These are phyloP conservation scores for Enhydra lutris DNA, from an alignment of 2,113 vertebrate species.

Conservation along the genomic window DNA sequence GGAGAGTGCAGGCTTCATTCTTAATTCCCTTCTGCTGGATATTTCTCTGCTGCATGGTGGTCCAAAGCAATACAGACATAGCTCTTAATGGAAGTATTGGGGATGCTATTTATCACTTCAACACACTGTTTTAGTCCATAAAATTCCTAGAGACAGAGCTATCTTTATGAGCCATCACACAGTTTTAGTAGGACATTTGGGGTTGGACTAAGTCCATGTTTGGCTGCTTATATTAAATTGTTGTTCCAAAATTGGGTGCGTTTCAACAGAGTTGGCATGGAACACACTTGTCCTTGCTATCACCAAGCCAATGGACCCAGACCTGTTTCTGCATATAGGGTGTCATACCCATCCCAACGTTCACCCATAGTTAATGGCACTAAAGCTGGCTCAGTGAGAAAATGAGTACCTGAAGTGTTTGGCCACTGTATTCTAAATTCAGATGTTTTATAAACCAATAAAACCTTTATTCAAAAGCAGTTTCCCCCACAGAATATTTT, in stretches of 20 bases:
- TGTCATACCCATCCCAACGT: background rate
- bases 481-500: background rate
- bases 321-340: background rate
- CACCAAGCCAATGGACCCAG: background rate
- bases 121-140: slow-evolving; percentile 47
- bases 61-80: background rate
- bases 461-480: background rate
- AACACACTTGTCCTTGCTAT: background rate
- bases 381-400: background rate
- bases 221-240: slow-evolving; percentile 60
- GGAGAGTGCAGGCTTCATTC: background rate
- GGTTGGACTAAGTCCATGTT: slow-evolving; percentile 67
- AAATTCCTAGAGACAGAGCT: slow-evolving; percentile 62
- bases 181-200: slow-evolving; percentile 63
- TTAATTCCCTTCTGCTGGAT: background rate
- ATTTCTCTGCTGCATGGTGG: background rate
- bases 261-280: slow-evolving; percentile 62
- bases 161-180: slow-evolving; percentile 68
- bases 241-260: slow-evolving; percentile 30
- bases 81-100: slow-evolving; percentile 19
- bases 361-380: background rate
- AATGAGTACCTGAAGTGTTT: background rate
- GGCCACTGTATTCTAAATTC: background rate
- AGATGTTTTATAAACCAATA: background rate
- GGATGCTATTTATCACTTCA: slow-evolving; percentile 39